Conservation (phyloP, 30 jellyfish, hydroid and myxozoan species). For the Sanderia malayensis region DNA sequence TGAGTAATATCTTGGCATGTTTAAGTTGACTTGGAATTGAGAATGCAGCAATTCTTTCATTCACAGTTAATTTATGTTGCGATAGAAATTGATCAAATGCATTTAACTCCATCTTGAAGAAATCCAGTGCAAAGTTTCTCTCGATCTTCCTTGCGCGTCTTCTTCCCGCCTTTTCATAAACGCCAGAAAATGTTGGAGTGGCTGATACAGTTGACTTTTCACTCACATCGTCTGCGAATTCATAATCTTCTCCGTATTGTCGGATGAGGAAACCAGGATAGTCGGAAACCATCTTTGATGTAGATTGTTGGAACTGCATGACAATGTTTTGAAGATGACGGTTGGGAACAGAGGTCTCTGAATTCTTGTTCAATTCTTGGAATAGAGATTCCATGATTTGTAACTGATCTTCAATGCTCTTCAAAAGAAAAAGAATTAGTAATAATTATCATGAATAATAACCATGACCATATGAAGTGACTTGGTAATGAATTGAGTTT, state of each 20-base stretch:
- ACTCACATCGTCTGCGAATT: constrained; percentile 45
- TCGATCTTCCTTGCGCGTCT: background rate
- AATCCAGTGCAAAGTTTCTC: constrained; percentile 30
- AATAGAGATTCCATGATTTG: background rate
- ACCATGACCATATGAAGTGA: too few relatives aligned
- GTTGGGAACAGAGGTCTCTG: background rate
- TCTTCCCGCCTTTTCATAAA: background rate
- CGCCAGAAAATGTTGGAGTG: constrained; percentile 4
- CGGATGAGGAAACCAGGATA: constrained; percentile 18
- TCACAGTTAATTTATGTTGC: constrained; percentile 29
- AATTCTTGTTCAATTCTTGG: background rate
- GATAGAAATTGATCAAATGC: constrained; percentile 34
- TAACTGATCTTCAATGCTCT: constrained; percentile 19
- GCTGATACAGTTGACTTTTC: background rate
- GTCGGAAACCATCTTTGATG: background rate
- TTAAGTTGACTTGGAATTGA: constrained; percentile 24
- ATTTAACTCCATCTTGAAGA: constrained; percentile 43
- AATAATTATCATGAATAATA: too few relatives aligned
- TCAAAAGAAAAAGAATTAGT: background rate
- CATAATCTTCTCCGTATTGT: constrained; percentile 21
- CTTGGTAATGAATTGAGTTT: too few relatives aligned
- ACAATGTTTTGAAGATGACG: background rate
- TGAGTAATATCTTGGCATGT: constrained; percentile 21
- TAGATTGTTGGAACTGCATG: background rate
- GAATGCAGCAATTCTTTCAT: background rate